Base-by-base conservation (phyloP, 2,888 invertebrate genomes). In the Habroteleia sp. region DNA sequence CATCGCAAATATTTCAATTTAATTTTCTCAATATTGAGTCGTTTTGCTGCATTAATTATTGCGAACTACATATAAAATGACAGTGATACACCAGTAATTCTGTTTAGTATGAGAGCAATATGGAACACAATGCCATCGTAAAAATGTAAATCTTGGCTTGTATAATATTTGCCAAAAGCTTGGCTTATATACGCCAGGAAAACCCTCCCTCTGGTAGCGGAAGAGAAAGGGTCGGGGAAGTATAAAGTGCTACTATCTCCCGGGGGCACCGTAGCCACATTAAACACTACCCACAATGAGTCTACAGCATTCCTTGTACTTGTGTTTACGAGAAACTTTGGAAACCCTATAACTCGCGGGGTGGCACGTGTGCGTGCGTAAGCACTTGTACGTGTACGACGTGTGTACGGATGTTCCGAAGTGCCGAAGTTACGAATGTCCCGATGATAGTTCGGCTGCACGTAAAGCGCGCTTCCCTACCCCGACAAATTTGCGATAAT, bases 261-360 rank as follows among this genome's bases (percentile, higher is more conserved):
- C 79, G 13, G 41, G 77, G 78, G 80, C 60, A 71, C 56, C 77
- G 50, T 56, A 76, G 74, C 75, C 77, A 74, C 80, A 80, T 82
- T 82, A 82, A 82, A 74, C 79, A 77, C 68, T 76, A 77, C 62
- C 79, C 76, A 65, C 77, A 78, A 78, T 76, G 72, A 74, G 71
- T 69, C 54, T 50, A 63, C 31, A 35, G 37, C 29, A 63, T 71
- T 50, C 44, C 11, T 27, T 50, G 63, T 74, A 65, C 42, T 50
- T 58, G 60, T 60, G 76, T 77, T 79, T 76, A 76, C 72, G 69
- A 65, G 60, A 31, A 69, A 74, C 74, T 76, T 80, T 50, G 76
- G 56, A 42, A 69, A 77, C 68, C 65, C 72, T 72, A 77, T 77
- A 79, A 74, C 62, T 69, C 54, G 54, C 11, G 2, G 11, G 39